phyloP scores from a whole-genome alignment of 2,888 invertebrate genomes.

The Dasysyrphus albostriatus region DNA sequence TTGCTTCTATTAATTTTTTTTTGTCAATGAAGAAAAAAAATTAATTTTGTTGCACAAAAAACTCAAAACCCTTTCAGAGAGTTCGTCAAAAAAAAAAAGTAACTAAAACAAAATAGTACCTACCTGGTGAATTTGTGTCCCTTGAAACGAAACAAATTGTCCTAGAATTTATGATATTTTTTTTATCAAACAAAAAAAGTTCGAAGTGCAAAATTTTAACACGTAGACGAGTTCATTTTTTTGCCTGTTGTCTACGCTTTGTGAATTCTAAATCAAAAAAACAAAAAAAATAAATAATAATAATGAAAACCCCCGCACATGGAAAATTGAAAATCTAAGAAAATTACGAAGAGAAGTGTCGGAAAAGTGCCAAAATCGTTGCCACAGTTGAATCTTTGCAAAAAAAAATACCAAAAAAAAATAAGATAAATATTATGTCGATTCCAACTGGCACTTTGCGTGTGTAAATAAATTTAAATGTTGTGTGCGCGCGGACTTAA shows the following conservation, averaged over 20 bases:
- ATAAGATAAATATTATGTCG: conserved; percentile 40
- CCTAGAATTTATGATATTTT: neutral
- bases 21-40: conserved; percentile 14
- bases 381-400: conserved; percentile 16
- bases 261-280: conserved; percentile 34
- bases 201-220: conserved; percentile 43
- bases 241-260: conserved; percentile 1
- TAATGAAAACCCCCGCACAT: conserved; percentile 5
- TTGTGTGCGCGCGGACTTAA: conserved; percentile 44
- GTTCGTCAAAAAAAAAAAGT: neutral
- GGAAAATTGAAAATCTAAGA: conserved; percentile 47
- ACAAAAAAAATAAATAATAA: neutral
- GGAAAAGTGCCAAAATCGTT: conserved; percentile 59
- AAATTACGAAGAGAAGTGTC: conserved; percentile 14
- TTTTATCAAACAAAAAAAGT: conserved; percentile 22
- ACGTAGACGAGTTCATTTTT: conserved; percentile 29
- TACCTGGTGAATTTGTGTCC: conserved; percentile 10
- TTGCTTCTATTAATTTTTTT: neutral
- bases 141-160: conserved; percentile 18
- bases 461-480: conserved; percentile 62
- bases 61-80: conserved; percentile 24
- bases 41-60: conserved; percentile 20
- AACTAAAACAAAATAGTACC: neutral
- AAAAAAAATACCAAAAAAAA: conserved; percentile 18
- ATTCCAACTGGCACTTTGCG: conserved; percentile 33